A percentile compares a stretch with the other conserved stretches of the same genome.
Conservation (phyloP, 2,113 vertebrate genomes). For the Burhinus bistriatus region DNA sequence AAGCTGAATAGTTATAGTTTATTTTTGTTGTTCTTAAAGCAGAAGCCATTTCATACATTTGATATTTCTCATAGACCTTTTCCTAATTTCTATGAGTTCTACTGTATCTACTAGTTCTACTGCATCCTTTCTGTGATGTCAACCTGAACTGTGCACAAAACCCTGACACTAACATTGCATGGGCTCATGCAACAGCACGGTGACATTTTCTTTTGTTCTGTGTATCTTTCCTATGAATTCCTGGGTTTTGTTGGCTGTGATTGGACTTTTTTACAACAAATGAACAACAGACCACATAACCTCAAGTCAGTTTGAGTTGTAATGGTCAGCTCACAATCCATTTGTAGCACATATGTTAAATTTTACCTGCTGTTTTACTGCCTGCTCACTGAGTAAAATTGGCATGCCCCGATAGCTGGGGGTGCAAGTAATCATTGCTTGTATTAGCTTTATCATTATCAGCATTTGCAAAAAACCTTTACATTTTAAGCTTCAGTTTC, state of each 20-base stretch:
- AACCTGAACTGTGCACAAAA: background rate
- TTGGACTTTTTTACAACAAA: background rate
- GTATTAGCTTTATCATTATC: background rate
- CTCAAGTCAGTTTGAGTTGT: background rate
- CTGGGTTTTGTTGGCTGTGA: background rate
- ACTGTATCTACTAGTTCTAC: background rate
- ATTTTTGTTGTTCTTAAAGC: background rate
- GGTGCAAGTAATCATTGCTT: background rate
- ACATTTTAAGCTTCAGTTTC: background rate
- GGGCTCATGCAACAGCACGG: background rate
- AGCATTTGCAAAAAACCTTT: background rate
- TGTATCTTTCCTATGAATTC: background rate
- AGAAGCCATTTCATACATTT: background rate
- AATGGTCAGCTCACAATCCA: background rate
- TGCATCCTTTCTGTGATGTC: background rate
- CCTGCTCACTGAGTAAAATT: background rate
- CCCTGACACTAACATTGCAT: background rate
- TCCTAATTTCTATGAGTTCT: background rate
- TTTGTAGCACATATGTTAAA: background rate
- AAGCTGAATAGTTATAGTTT: background rate
- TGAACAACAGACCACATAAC: background rate
- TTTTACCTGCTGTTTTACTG: background rate
- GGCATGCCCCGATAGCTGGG: background rate
- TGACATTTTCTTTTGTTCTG: background rate
- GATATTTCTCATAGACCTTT: background rate